These are phyloP conservation scores for Callyntrura sp. DNA, from an alignment of 2,888 invertebrate genomes.

Conservation along the genomic window DNA sequence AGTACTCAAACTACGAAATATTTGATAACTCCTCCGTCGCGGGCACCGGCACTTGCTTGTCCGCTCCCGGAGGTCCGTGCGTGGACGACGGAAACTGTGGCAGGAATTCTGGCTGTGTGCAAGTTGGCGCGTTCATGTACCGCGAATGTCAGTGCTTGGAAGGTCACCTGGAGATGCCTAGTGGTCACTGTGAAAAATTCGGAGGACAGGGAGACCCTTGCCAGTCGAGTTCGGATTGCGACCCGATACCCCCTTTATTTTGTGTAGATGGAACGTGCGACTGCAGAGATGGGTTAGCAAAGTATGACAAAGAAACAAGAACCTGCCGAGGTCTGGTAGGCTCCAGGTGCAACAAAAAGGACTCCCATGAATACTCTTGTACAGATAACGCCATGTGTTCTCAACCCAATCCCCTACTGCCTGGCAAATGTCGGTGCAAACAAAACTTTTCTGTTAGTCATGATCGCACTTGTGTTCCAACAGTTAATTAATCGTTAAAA, in stretches of 20 bases:
- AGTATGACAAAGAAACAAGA: constrained; percentile 71
- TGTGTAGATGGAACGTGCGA: constrained; percentile 76
- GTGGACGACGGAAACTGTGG: constrained; percentile 70
- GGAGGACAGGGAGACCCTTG: constrained; percentile 72
- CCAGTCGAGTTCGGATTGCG: constrained; percentile 74
- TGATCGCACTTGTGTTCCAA: constrained; percentile 79
- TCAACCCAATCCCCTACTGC: constrained; percentile 76
- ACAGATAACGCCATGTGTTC: constrained; percentile 73
- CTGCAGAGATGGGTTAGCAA: constrained; percentile 75
- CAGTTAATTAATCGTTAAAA: constrained; percentile 35
- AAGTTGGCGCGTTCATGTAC: constrained; percentile 34
- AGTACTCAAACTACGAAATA: constrained; percentile 77
- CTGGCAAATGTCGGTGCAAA: constrained; percentile 74
- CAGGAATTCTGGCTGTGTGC: constrained; percentile 68
- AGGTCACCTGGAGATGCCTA: constrained; percentile 75
- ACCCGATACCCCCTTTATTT: constrained; percentile 76
- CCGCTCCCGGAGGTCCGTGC: constrained; percentile 79
- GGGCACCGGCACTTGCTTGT: constrained; percentile 66
- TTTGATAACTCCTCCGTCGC: constrained; percentile 64
- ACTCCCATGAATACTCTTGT: constrained; percentile 61
- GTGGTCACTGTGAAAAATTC: constrained; percentile 73
- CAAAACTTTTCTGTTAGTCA: constrained; percentile 56
- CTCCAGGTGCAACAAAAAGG: constrained; percentile 58
- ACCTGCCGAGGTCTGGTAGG: constrained; percentile 75
- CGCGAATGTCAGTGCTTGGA: constrained; percentile 77